Percentiles rank a stretch among this genome's conserved stretches.
These are phyloP conservation scores for Eupeodes latifasciatus DNA, from an alignment of 2,888 invertebrate species.

Conservation along the genomic window DNA sequence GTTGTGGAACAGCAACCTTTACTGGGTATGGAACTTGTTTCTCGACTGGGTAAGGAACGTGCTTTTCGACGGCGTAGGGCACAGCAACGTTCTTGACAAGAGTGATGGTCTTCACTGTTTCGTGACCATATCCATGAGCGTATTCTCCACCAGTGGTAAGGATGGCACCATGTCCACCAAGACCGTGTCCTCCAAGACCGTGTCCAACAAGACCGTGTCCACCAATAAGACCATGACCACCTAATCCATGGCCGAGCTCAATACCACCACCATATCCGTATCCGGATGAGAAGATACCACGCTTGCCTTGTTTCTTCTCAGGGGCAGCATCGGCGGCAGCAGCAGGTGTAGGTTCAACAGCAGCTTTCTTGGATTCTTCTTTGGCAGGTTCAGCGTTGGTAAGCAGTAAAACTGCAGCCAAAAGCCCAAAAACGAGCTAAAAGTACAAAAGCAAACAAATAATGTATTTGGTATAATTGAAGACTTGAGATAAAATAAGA, in stretches of 20 bases:
- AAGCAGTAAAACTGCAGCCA: constrained; percentile 87
- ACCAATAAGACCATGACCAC: constrained; percentile 84
- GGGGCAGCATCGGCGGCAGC: constrained; percentile 84
- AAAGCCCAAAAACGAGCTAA: constrained; percentile 83
- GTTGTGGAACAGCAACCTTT: constrained; percentile 87
- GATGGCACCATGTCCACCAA: constrained; percentile 79
- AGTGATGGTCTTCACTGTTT: constrained; percentile 88
- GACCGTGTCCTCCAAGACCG: constrained; percentile 81
- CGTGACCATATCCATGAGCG: constrained; percentile 82
- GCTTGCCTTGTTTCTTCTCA: constrained; percentile 91
- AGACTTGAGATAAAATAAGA: constrained; percentile 21
- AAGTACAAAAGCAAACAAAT: constrained; percentile 67
- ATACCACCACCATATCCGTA: constrained; percentile 79
- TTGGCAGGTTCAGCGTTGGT: constrained; percentile 87
- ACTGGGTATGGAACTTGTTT: constrained; percentile 89
- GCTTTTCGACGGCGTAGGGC: constrained; percentile 89
- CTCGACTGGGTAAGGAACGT: constrained; percentile 89
- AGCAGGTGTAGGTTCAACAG: constrained; percentile 81
- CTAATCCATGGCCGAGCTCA: constrained; percentile 81
- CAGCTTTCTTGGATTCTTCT: constrained; percentile 80
- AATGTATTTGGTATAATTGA: background rate
- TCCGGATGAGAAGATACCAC: constrained; percentile 87
- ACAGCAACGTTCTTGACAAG: constrained; percentile 89
- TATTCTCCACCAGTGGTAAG: constrained; percentile 79
- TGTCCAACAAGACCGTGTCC: constrained; percentile 85